Evolutionary conservation across 1,140 invertebrate genomes (phyloP).

Genomic region (Mylabris phalerata): DNA sequence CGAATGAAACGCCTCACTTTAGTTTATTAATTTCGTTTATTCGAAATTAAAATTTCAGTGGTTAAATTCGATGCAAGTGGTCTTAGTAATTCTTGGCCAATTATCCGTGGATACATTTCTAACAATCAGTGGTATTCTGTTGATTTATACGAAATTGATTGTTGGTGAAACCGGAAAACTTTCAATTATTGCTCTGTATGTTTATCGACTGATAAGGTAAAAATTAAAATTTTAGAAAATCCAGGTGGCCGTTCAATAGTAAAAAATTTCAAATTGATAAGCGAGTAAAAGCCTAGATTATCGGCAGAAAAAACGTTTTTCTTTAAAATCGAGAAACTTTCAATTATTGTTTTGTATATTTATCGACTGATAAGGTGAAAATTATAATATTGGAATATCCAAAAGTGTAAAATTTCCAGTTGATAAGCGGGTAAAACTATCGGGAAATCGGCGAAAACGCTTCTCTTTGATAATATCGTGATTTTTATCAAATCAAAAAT

Average conservation of each 20-base stretch:
- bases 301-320: too few relatives aligned
- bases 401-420: too few relatives aligned
- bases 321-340: constrained; percentile 4
- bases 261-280: too few relatives aligned
- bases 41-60: constrained; percentile 33
- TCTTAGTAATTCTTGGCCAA: constrained; percentile 40
- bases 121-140: constrained; percentile 49
- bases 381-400: too few relatives aligned
- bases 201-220: constrained; percentile 9
- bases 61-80: constrained; percentile 25
- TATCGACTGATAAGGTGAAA: constrained; percentile 3
- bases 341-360: neutral
- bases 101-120: constrained; percentile 54
- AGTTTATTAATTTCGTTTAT: neutral
- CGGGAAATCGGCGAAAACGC: too few relatives aligned
- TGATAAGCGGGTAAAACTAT: too few relatives aligned
- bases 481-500: too few relatives aligned
- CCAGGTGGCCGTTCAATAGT: too few relatives aligned
- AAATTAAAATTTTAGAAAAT: too few relatives aligned
- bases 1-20: too few relatives aligned
- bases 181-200: constrained; percentile 2
- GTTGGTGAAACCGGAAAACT: constrained; percentile 27
- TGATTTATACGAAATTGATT: constrained; percentile 49
- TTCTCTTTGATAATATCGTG: too few relatives aligned
- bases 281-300: too few relatives aligned